Evolutionary conservation across 2,113 vertebrate species (phyloP).

Genomic region (Empidonax traillii): DNA sequence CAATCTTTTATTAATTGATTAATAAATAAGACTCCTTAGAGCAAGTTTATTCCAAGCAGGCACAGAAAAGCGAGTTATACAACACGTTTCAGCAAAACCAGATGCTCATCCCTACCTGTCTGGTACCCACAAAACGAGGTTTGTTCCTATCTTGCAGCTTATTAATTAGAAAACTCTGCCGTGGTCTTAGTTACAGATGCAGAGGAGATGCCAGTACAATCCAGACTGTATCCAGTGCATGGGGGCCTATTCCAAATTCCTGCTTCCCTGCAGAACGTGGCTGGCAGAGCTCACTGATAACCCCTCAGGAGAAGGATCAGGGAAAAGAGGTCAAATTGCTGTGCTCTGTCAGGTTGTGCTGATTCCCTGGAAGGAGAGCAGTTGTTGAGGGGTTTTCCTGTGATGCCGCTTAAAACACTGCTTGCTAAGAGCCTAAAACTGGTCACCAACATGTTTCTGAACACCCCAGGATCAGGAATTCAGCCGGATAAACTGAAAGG

Average conservation of each 20-base stretch:
- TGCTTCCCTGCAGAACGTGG: background rate
- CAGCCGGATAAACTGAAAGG: background rate
- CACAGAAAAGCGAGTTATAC: background rate
- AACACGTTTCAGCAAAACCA: background rate
- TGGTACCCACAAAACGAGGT: background rate
- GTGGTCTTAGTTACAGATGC: background rate
- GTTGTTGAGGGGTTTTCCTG: background rate
- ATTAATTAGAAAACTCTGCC: background rate
- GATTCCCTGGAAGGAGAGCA: background rate
- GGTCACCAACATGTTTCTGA: background rate
- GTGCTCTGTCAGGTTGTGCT: background rate
- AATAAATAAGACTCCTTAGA: background rate
- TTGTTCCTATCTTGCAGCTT: background rate
- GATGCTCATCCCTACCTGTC: background rate
- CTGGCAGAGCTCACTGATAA: background rate
- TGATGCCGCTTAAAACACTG: background rate
- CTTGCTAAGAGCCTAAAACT: background rate
- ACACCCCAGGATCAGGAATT: background rate
- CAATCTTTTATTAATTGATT: background rate
- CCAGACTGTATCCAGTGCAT: background rate
- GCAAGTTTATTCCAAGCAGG: background rate
- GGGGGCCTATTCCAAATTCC: background rate
- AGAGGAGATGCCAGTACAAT: background rate
- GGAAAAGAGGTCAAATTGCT: background rate
- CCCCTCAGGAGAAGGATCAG: background rate